A percentile compares a stretch with the other conserved stretches of the same genome.
Conservation (phyloP, 2,113 vertebrate genomes). For the Salvelinus alpinus region DNA sequence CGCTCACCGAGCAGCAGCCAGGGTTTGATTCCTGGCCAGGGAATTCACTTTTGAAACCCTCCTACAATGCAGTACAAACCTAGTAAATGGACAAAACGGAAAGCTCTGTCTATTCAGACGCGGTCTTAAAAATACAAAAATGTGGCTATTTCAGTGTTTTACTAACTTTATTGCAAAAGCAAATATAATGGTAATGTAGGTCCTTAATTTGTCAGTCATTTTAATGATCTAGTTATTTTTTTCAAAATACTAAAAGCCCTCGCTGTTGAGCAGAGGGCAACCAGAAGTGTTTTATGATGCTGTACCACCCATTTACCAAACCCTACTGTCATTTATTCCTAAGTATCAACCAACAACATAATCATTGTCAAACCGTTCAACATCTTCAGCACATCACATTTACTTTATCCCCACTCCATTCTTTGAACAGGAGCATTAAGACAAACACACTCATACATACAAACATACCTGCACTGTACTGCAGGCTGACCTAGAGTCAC, state of each 20-base stretch:
- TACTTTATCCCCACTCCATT: constrained; percentile 25
- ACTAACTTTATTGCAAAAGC: constrained; percentile 86
- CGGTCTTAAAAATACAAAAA: background rate
- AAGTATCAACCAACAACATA: constrained; percentile 37
- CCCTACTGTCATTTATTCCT: constrained; percentile 23
- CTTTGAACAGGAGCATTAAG: constrained; percentile 38
- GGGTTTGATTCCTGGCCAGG: constrained; percentile 66
- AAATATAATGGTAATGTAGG: constrained; percentile 71
- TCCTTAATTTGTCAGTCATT: constrained; percentile 57
- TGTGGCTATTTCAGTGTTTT: constrained; percentile 12
- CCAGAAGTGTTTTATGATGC: constrained; percentile 17
- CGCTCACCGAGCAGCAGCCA: constrained; percentile 60
- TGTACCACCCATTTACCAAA: constrained; percentile 21
- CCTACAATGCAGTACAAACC: background rate
- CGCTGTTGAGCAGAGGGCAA: constrained; percentile 31
- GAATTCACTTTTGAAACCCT: constrained; percentile 31
- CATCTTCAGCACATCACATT: constrained; percentile 18
- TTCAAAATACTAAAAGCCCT: constrained; percentile 49
- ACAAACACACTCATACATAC: constrained; percentile 30
- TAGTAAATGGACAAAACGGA: background rate
- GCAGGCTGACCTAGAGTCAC: constrained; percentile 33
- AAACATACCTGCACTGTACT: background rate
- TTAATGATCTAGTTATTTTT: constrained; percentile 37
- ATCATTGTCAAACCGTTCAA: constrained; percentile 21
- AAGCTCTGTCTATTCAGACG: background rate